A percentile compares a stretch with the other conserved stretches of the same genome.
These are phyloP conservation scores for Pammene fasciana DNA, from an alignment of 2,888 invertebrate species.

Conservation along the genomic window DNA sequence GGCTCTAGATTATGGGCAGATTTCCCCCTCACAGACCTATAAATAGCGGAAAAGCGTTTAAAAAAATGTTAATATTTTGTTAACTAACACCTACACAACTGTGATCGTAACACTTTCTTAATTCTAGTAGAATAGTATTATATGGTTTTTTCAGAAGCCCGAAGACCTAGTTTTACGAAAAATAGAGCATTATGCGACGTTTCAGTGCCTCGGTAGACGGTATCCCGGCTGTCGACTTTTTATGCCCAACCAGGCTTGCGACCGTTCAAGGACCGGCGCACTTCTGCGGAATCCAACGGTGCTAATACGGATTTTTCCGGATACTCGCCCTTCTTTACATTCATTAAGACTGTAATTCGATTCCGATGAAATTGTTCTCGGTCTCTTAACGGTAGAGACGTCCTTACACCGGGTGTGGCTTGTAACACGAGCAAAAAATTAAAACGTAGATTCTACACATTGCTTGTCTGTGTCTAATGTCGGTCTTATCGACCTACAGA, in stretches of 20 bases:
- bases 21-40: too few species aligned
- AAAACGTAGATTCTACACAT: too few species aligned
- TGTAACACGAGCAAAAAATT: too few species aligned
- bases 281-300: constrained; percentile 38
- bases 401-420: not conserved
- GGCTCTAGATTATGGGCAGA: too few species aligned
- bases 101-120: too few species aligned
- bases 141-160: too few species aligned
- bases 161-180: not conserved
- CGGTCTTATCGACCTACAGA: too few species aligned
- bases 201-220: not conserved
- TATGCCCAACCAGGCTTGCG: constrained; percentile 28
- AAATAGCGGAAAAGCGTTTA: too few species aligned
- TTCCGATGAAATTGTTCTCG: not conserved
- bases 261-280: constrained; percentile 5
- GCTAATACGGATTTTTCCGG: constrained; percentile 26
- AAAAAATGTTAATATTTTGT: too few species aligned
- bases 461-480: too few species aligned
- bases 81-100: too few species aligned
- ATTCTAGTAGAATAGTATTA: too few species aligned
- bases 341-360: constrained; percentile 9
- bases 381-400: not conserved
- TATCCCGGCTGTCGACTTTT: constrained; percentile 30
- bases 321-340: constrained; percentile 2
- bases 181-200: not conserved